Conservation (phyloP, 1,140 invertebrate species). For the Papilio xuthus region DNA sequence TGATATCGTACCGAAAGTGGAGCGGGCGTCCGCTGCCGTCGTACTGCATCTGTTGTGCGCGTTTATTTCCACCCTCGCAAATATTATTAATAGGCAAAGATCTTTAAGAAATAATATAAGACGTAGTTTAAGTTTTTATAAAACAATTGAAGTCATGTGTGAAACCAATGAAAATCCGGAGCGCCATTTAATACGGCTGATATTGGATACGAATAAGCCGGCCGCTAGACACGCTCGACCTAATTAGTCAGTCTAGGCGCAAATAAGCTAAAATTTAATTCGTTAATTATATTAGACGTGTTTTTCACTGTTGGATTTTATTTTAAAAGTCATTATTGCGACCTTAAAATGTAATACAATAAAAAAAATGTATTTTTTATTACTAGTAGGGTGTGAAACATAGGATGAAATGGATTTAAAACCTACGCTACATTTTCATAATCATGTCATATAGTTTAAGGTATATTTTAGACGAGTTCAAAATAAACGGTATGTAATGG, state of each 20-base stretch:
- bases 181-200: conserved; percentile 31
- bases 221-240: conserved; percentile 4
- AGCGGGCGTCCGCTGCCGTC: conserved; percentile 61
- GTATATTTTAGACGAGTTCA: neutral
- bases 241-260: conserved; percentile 11
- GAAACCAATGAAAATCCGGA: conserved; percentile 27
- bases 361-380: too few relatives aligned
- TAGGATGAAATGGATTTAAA: neutral
- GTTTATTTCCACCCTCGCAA: conserved; percentile 42
- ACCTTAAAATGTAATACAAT: neutral
- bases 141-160: neutral
- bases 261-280: neutral
- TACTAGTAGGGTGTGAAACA: too few relatives aligned
- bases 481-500: conserved; percentile 20
- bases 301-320: neutral
- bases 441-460: neutral
- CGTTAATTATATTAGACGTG: neutral
- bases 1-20: conserved; percentile 59
- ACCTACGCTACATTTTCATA: neutral
- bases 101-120: neutral
- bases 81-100: conserved; percentile 28
- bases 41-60: conserved; percentile 43
- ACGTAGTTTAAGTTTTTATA: neutral
- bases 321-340: neutral
- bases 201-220: conserved; percentile 14